Conservation (phyloP, 2,888 invertebrate genomes). For the Brachynemurus nebulosus region DNA sequence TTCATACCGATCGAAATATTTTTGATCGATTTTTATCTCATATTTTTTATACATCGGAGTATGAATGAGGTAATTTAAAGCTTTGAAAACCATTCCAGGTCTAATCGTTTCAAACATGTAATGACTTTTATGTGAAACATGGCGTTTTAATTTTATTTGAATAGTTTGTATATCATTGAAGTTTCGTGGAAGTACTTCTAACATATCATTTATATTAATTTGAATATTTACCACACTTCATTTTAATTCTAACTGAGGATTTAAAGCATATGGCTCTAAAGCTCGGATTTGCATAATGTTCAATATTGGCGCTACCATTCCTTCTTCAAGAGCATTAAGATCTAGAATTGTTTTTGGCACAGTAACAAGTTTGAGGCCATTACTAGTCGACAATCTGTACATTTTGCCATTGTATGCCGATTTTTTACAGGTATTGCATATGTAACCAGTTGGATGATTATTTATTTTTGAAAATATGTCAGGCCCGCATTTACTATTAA, state of each 20-base stretch:
- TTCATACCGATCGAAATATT: constrained; percentile 14
- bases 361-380: constrained; percentile 15
- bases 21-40: constrained; percentile 14
- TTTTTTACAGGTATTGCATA: constrained; percentile 3
- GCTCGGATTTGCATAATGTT: constrained; percentile 26
- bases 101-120: constrained; percentile 23
- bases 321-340: constrained; percentile 23
- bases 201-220: constrained; percentile 19
- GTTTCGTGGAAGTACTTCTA: constrained; percentile 17
- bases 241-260: constrained; percentile 23
- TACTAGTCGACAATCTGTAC: constrained; percentile 15
- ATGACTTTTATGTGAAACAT: constrained; percentile 18
- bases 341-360: constrained; percentile 18
- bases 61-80: constrained; percentile 16
- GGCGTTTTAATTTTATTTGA: constrained; percentile 22
- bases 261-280: constrained; percentile 20
- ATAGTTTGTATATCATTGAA: constrained; percentile 20
- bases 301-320: constrained; percentile 24
- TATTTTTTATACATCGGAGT: constrained; percentile 17
- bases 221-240: constrained; percentile 24
- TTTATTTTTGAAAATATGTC: background rate
- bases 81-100: too few relatives aligned
- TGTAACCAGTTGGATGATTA: constrained; percentile 4
- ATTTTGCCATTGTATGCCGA: constrained; percentile 9
- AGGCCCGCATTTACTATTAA: background rate